Conservation (phyloP, 1,140 invertebrate species). For the Cherax destructor region DNA sequence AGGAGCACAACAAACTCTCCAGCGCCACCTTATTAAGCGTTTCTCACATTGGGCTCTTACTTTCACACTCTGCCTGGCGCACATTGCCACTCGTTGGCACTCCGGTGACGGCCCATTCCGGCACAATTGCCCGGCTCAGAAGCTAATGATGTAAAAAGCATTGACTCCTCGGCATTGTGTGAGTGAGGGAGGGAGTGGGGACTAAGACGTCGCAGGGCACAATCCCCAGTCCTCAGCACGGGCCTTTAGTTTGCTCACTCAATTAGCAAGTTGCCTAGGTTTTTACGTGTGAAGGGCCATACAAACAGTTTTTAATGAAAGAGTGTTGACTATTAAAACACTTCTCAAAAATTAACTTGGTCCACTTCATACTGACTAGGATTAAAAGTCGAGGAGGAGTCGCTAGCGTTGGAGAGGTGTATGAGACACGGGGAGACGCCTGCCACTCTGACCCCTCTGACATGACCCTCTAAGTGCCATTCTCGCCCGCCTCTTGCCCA, state of each 20-base stretch:
- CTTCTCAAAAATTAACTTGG: conserved; percentile 72
- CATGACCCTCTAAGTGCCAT: conserved; percentile 7
- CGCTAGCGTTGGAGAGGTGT: conserved; percentile 28
- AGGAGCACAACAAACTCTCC: conserved; percentile 34
- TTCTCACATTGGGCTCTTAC: conserved; percentile 60
- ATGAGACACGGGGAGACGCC: background rate
- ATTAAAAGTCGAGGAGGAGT: conserved; percentile 70
- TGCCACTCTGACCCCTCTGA: background rate
- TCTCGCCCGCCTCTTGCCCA: background rate
- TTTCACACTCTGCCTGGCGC: conserved; percentile 42
- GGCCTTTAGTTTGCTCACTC: conserved; percentile 67
- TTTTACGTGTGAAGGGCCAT: conserved; percentile 71
- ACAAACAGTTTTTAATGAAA: conserved; percentile 72
- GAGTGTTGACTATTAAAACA: conserved; percentile 73
- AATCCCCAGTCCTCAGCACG: conserved; percentile 45
- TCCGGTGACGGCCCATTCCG: conserved; percentile 37
- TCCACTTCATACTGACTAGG: conserved; percentile 71
- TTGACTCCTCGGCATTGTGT: conserved; percentile 58
- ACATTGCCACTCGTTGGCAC: conserved; percentile 45
- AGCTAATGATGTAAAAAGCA: conserved; percentile 63
- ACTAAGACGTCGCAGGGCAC: background rate
- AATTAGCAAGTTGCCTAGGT: conserved; percentile 71
- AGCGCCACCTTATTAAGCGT: conserved; percentile 63
- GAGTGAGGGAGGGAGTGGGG: background rate
- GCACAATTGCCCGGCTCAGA: conserved; percentile 31